These are phyloP conservation scores for Limnephilus marmoratus DNA, from an alignment of 2,888 invertebrate genomes.

Conservation along the genomic window DNA sequence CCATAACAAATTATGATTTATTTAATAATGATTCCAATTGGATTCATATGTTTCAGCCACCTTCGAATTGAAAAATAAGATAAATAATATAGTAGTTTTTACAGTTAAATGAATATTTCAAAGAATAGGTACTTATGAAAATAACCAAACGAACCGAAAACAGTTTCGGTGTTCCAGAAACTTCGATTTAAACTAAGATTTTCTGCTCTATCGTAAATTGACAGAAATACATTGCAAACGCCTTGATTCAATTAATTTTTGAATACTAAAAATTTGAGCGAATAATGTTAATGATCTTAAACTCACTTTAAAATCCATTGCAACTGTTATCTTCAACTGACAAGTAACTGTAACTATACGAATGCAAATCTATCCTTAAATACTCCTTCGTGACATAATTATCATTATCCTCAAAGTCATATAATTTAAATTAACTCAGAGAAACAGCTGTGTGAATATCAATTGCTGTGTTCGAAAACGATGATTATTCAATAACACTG, in stretches of 20 bases:
- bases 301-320: not conserved
- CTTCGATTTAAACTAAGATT: not conserved
- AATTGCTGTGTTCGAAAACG: not conserved
- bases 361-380: not conserved
- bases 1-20: too few species aligned
- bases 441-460: not conserved
- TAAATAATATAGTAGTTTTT: too few species aligned
- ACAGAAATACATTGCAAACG: not conserved
- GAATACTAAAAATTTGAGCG: not conserved
- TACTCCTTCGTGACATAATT: not conserved
- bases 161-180: not conserved
- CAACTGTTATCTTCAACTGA: not conserved
- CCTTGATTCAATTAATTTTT: too few species aligned
- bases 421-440: not conserved
- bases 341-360: not conserved
- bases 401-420: not conserved
- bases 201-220: not conserved
- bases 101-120: too few species aligned
- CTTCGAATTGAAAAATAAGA: too few species aligned
- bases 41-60: too few species aligned
- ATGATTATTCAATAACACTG: not conserved
- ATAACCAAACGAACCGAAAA: too few species aligned
- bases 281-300: not conserved
- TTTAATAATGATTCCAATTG: too few species aligned
- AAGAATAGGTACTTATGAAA: too few species aligned